Evolutionary conservation across 2,888 invertebrate genomes (phyloP).

Genomic region (Rutpela maculata): DNA sequence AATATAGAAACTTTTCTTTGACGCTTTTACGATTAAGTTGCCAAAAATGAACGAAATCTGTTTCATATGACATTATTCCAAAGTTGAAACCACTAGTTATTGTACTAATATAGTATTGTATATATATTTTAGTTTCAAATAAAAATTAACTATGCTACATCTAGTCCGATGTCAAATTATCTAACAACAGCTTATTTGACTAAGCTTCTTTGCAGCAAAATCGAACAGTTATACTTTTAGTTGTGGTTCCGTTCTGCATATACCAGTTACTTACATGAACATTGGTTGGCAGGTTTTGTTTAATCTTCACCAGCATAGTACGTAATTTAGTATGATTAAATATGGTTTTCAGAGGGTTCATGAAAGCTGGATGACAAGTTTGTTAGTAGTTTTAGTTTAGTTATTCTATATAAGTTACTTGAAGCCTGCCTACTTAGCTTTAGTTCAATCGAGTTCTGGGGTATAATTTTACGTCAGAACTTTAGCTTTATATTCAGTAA

Average conservation of each 20-base stretch:
- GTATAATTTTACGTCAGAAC: not conserved
- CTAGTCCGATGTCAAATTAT: too few relatives aligned
- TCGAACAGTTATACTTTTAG: not conserved
- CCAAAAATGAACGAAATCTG: too few relatives aligned
- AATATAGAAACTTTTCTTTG: too few relatives aligned
- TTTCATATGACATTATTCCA: too few relatives aligned
- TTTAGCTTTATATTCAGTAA: slow-evolving; percentile 12
- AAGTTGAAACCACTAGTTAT: too few relatives aligned
- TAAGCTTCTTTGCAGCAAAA: not conserved
- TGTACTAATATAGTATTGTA: too few relatives aligned
- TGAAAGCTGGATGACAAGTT: slow-evolving; percentile 37
- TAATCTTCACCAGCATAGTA: slow-evolving; percentile 2
- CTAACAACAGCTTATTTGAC: not conserved
- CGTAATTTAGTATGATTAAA: slow-evolving; percentile 6
- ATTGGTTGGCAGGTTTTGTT: not conserved
- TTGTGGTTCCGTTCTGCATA: not conserved
- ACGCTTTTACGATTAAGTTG: too few relatives aligned
- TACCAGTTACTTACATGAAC: not conserved
- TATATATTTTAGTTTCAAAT: too few relatives aligned
- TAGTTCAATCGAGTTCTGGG: slow-evolving; percentile 14
- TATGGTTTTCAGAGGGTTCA: slow-evolving; percentile 23
- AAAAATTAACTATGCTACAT: too few relatives aligned
- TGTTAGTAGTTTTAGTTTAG: slow-evolving; percentile 23
- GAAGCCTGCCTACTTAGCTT: slow-evolving; percentile 28
- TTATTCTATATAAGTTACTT: slow-evolving; percentile 15